Evolutionary conservation across 2,113 vertebrate genomes (phyloP).

Genomic region (Corythoichthys haematopterus): DNA sequence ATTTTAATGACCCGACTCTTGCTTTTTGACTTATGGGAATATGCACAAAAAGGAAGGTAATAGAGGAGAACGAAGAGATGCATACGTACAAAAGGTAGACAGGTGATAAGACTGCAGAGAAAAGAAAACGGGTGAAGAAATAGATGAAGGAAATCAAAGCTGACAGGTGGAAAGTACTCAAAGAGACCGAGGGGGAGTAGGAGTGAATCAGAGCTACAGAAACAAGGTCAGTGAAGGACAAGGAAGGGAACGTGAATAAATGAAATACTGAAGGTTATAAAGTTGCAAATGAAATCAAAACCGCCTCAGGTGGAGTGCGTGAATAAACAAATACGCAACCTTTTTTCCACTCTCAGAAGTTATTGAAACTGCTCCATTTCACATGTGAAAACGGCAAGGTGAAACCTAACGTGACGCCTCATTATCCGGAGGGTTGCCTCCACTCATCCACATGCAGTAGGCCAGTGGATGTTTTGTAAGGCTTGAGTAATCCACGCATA

Average conservation of each 20-base stretch:
- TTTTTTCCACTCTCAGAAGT: constrained; percentile 23
- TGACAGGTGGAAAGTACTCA: constrained; percentile 45
- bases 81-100: background rate
- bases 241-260: background rate
- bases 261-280: constrained; percentile 13
- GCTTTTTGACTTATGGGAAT: constrained; percentile 14
- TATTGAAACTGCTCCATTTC: constrained; percentile 39
- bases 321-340: constrained; percentile 18
- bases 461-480: constrained; percentile 35
- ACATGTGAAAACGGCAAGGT: constrained; percentile 38
- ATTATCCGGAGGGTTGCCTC: constrained; percentile 32
- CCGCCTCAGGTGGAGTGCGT: constrained; percentile 10
- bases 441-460: constrained; percentile 25
- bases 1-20: background rate
- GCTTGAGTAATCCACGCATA: constrained; percentile 46
- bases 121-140: constrained; percentile 28
- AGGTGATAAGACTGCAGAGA: constrained; percentile 18
- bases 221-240: constrained; percentile 29
- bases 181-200: constrained; percentile 3
- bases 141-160: constrained; percentile 46
- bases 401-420: constrained; percentile 35
- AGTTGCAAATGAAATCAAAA: constrained; percentile 6
- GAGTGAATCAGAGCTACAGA: constrained; percentile 16
- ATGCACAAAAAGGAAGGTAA: constrained; percentile 10
- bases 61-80: background rate